Evolutionary conservation across 2,888 invertebrate species (phyloP), one percentile per base, ranked within the genome.

Genomic region (Tenthredo scrophulariae): DNA sequence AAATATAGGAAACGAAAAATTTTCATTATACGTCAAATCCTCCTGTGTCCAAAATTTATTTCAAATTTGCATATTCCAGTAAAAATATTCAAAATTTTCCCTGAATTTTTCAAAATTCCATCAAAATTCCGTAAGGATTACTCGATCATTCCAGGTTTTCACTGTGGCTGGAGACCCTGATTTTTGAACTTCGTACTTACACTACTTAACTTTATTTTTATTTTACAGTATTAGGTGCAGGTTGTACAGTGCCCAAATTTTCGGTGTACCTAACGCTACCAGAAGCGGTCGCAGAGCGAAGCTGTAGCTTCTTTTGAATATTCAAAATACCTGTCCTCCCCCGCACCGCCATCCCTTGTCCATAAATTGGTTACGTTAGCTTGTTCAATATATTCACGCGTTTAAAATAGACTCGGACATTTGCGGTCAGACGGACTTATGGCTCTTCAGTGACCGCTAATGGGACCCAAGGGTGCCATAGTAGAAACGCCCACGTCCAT

Each of bases 361-460:
- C 90, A 90, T 91, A 91, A 91, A 91, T 91, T 91, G 90, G 89
- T 90, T 89, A 46, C 13, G 46, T 43, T 46, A 88, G 88, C 86
- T 46, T 46, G 89, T 89, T 80, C 62, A 58, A 62, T 10, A 58
- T 62, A 80, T 80, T 88, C 86, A 85, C 86, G 85, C 85, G 87
- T 87, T 89, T 88, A 87, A 86, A 85, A 90, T 85, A 86, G 85
- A 86, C 87, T 87, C 87, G 85, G 87, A 88, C 87, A 88, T 90
- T 91, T 91, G 91, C 89, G 91, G 91, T 91, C 86, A 87, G 89
- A 89, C 88, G 85, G 86, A 88, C 89, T 84, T 84, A 87, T 85
- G 86, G 85, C 86, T 26, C 26, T 62, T 13, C 86, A 87, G 88
- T 87, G 89, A 91, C 90, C 90, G 89, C 89, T 90, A 91, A 91